Base-by-base conservation (phyloP, 2,113 vertebrate genomes). In the Gymnogyps californianus region DNA sequence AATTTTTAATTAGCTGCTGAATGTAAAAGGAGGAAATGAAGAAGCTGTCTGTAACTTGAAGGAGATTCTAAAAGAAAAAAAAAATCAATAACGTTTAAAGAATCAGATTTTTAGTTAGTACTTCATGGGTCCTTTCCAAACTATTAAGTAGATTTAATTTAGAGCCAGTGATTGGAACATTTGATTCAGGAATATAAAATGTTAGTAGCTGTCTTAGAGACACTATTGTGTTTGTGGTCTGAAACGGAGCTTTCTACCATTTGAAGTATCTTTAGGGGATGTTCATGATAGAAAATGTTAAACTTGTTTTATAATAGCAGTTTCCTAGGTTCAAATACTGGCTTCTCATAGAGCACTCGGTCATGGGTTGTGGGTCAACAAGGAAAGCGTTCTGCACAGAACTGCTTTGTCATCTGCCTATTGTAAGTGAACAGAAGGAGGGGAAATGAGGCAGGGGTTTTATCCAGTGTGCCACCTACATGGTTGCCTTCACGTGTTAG, bases 81-180 rank as follows among this genome's bases (percentile, higher is more conserved):
- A 91, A 96, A 97, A 97, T 96, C 96, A 97, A 95, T 98, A 92
- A 31, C 2, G 0, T 97, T 96, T 97, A 96, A 97, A 90, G 83
- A 96, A 96, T 92, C 89, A 87, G 91, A 89, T 85, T 96, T 97
- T 91, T 82, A 95, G 89, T 82, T 91, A 91, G 55, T 64, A 80
- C 65, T 90, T 95, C 70, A 83, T 93, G 90, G 58, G 87, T 85
- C 40, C 62, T 87, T 96, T 98, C 94, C 94, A 97, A 89, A 96
- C 83, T 83, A 77, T 84, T 87, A 96, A 96, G 93, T 65, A 93
- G 69, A 58, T 96, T 84, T 78, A 95, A 94, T 89, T 94, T 96
- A 92, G 44, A 90, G 47, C 15, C 44, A 44, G 38, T 93, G 66
- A 83, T 71, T 92, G 69, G 64, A 93, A 88, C 22, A 47, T 59